Base-by-base conservation (phyloP, 1,140 invertebrate species). In the Sitophilus oryzae region DNA sequence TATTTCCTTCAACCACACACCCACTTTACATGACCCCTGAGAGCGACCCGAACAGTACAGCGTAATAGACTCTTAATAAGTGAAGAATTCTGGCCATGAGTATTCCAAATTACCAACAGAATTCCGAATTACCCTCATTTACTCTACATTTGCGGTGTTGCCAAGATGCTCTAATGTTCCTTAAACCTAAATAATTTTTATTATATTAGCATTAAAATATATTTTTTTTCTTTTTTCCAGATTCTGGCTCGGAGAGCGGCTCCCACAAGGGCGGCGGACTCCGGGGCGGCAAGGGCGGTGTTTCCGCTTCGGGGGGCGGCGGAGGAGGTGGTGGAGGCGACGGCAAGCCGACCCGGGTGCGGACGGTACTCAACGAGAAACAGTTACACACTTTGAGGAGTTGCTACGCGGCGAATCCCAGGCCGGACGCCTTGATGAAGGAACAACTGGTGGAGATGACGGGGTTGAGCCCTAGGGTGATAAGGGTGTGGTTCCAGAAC, bases 371-470 rank as follows among this genome's bases (percentile, higher is more conserved):
- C 3, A 98, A 97, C 73, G 96, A 99, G 73, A 97, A 98, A 73
- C 96, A 99, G 71, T 77, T 99, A 59, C 93, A 96, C 75, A 98
- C 95, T 1, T 76, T 99, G 58, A 80, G 91, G 70, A 89, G 85
- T 42, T 97, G 94, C 76, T 98, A 98, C 77, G 89, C 89, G 37
- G 93, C 93, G 30, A 99, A 99, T 77, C 94, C 95, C 23, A 77
- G 96, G 40, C 96, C 96, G 8, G 96, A 99, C 75, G 96, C 96
- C 8, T 80, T 98, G 20, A 98, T 98, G 93, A 99, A 99, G 77
- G 96, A 99, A 71, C 94, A 98, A 71, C 78, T 99, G 48, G 95
- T 98, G 8, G 96, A 99, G 74, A 96, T 98, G 93, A 99, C 96
- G 0, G 85, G 91, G 0, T 81, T 99, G 2, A 94, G 89, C 64